Conservation (phyloP, 2,113 vertebrate species). For the Python bivittatus region DNA sequence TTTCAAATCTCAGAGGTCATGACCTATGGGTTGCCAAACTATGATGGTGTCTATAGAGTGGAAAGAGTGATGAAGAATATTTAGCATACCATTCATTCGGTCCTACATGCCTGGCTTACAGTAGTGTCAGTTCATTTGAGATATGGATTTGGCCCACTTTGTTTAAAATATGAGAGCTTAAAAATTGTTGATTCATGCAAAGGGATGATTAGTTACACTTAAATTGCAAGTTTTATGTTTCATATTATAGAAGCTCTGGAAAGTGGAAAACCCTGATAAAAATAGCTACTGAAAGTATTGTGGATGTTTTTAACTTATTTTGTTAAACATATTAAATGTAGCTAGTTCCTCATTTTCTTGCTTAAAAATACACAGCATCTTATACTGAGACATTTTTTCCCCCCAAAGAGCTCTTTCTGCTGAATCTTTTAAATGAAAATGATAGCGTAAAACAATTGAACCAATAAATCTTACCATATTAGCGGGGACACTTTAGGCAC, state of each 20-base stretch:
- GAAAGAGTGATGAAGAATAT: background rate
- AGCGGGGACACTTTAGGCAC: background rate
- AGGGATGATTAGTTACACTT: constrained; percentile 12
- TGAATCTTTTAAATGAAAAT: background rate
- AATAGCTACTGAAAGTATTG: background rate
- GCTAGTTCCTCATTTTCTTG: background rate
- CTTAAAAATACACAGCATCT: background rate
- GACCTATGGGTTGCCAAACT: constrained; percentile 1
- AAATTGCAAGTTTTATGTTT: constrained; percentile 20
- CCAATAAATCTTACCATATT: background rate
- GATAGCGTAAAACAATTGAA: background rate
- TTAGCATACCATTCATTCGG: background rate
- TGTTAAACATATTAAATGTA: background rate
- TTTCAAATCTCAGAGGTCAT: background rate
- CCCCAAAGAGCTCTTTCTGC: background rate
- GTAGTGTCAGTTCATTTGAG: background rate
- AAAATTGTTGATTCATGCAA: background rate
- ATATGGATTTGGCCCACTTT: background rate
- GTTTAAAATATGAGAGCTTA: background rate
- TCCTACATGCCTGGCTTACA: background rate
- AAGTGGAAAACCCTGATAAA: accelerated
- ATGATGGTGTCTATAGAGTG: background rate
- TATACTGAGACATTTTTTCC: background rate
- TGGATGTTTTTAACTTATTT: background rate
- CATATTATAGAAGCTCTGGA: background rate